These are phyloP conservation scores for roundworm (Caenorhabditis elegans) DNA, from an alignment of 1,140 invertebrate species.

Conservation along the genomic window DNA sequence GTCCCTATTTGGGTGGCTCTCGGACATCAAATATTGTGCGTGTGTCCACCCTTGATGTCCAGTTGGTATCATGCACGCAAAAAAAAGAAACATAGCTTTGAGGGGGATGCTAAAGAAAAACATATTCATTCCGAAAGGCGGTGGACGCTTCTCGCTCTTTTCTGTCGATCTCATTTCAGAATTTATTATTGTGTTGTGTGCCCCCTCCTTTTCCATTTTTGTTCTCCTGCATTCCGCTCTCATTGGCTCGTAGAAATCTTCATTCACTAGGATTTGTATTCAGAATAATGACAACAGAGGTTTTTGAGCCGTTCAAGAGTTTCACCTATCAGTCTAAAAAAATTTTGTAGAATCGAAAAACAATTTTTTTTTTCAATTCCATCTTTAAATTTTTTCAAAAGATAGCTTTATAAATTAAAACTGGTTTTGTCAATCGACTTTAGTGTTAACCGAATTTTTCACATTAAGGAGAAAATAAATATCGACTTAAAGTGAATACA, in stretches of 20 bases:
- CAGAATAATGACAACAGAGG: not conserved
- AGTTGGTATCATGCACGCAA: not conserved
- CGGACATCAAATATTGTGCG: slow-evolving; percentile 5
- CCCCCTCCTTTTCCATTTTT: not conserved
- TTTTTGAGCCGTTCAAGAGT: too few relatives aligned
- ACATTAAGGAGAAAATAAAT: too few relatives aligned
- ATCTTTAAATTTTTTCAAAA: too few relatives aligned
- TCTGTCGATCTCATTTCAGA: slow-evolving; percentile 24
- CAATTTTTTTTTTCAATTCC: not conserved
- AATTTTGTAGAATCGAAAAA: too few relatives aligned
- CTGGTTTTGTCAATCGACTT: too few relatives aligned
- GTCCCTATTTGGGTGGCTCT: slow-evolving; percentile 13
- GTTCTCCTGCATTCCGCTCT: not conserved
- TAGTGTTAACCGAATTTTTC: too few relatives aligned
- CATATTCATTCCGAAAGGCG: slow-evolving; percentile 11
- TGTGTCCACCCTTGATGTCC: not conserved
- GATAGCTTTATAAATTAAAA: not conserved
- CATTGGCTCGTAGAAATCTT: not conserved
- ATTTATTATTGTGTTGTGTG: slow-evolving; percentile 22
- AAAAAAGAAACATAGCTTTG: slow-evolving; percentile 1
- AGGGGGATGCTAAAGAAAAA: not conserved
- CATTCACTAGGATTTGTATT: not conserved
- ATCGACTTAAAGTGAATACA: too few relatives aligned
- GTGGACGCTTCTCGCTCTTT: slow-evolving; percentile 5
- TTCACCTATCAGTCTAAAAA: too few relatives aligned